Base-by-base conservation (phyloP, 1,140 invertebrate genomes). In the Pemphigus obesinymphae region DNA sequence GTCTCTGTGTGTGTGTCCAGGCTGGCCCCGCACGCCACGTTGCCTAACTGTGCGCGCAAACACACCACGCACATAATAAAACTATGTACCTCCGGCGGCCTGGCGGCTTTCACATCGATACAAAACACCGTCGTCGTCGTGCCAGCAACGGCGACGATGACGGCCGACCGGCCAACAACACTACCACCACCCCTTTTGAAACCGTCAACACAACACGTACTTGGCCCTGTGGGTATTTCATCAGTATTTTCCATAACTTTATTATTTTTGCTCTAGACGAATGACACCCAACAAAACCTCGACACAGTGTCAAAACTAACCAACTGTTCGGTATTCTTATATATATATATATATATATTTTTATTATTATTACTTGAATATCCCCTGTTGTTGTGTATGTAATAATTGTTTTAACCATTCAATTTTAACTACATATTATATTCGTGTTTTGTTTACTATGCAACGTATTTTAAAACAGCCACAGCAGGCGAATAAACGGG, bases 1-100 rank as follows among this genome's bases (percentile, higher is more conserved):
- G 50, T 70, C 66, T 70, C 48, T 63, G 23, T 61, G 55, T 61
- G 53, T 58, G 75, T 80, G 53, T 80, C 76, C 76, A 80, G 76
- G 76, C 76, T 80, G 76, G 76, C 76, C 76, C 76, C 82, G 83
- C 78, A 82, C 61, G 72, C 83, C 26, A 63, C 76, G 83, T 83
- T 84, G 83, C 80, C 83, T 7, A 80, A 45, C 37, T 3, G 40
- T 80, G 55, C 75, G 23, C 58, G 53, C 48, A 11, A 8, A 34
- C 29, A 53, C 72, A 76, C 73, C 20, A 37, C 11, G 26, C 40
- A 80, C 55, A 78, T 40, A 72, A 73, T 50, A 80, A 34, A 61
- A 80, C 53, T 80, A 80, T 61, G 29, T 37, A n/a, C 31, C 13
- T 8, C 20, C 1, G n/a, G 31, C 31, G 34, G n/a, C 50, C 31